Base-by-base conservation (phyloP, 2,113 vertebrate genomes). In the Anthoscopus minutus region DNA sequence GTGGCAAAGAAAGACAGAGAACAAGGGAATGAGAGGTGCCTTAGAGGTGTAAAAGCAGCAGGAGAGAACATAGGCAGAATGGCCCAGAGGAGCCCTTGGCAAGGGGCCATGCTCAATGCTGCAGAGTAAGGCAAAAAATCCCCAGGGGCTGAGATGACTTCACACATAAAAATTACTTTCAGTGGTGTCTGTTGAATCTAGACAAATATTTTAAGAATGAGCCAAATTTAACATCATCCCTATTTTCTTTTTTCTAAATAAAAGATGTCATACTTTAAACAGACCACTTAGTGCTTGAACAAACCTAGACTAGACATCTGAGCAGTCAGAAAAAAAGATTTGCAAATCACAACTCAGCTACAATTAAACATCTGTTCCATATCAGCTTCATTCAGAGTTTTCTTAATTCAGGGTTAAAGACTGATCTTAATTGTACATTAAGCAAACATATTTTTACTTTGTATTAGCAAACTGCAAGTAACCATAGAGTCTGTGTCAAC, bases 391-490 rank as follows among this genome's bases (percentile, higher is more conserved):
- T 60, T 70, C 58, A 69, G 54, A 77, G 19, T 79, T 71, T 60
- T 81, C 57, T 89, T 87, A 91, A 77, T 54, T 73, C 53, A 66
- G 28, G 11, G 67, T 88, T 81, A 79, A 94, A 92, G 82, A 31
- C 45, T 86, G 48, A 74, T 73, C 77, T 89, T 81, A 51, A 56
- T 10, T 93, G 71, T 71, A 81, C 48, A 62, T 47, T 48, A 64
- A 82, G 21, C 23, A 73, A 69, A 91, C 31, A n/a, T 42, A 83
- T 38, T 94, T 89, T 81, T 76, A 91, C 62, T 96, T 94, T 28
- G 28, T 91, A 86, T 95, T 93, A 94, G 62, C 48, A 82, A 95
- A 96, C 58, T 65, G 81, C 56, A 96, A 91, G 73, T 64, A 95
- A 94, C 57, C 70, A 88, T 12, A 91, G 81, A 96, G 95, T 9